A percentile compares a stretch with the other conserved stretches of the same genome.
Conservation (phyloP, 2,888 invertebrate species). For the Perdita meconis region DNA sequence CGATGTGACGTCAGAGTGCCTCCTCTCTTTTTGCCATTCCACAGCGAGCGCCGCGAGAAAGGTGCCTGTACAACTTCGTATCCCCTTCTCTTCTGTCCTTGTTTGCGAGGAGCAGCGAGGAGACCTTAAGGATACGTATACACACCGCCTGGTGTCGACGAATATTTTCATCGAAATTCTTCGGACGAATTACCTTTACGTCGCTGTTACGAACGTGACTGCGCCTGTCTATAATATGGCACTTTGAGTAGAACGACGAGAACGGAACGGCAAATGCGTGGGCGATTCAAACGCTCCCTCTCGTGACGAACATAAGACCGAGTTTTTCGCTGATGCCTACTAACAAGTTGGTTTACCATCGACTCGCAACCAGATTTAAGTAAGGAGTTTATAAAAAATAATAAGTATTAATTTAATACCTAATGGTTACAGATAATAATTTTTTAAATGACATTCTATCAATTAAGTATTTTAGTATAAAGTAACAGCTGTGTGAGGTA, state of each 20-base stretch:
- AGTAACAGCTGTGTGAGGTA: no score
- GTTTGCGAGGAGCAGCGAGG: conserved; percentile 58
- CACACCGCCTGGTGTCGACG: conserved; percentile 28
- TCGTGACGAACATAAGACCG: no score
- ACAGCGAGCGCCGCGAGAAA: conserved; percentile 68
- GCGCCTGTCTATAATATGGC: not conserved
- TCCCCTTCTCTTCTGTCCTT: conserved; percentile 67
- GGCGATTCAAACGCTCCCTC: not conserved
- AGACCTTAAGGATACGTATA: conserved; percentile 58
- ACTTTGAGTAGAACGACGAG: not conserved
- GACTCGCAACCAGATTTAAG: no score
- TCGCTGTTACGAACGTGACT: not conserved
- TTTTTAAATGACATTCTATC: no score
- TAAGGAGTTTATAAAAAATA: no score
- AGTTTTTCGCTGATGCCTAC: no score
- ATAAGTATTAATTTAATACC: no score
- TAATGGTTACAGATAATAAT: no score
- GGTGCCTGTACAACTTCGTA: conserved; percentile 64
- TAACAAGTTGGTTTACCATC: no score
- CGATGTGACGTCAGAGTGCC: conserved; percentile 79
- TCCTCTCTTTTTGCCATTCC: conserved; percentile 74
- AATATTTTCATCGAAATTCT: conserved; percentile 65
- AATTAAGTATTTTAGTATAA: no score
- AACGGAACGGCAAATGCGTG: not conserved
- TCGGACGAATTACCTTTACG: conserved; percentile 41